These are phyloP conservation scores for Drosophila auraria DNA, from an alignment of 1,140 invertebrate genomes.

Conservation along the genomic window DNA sequence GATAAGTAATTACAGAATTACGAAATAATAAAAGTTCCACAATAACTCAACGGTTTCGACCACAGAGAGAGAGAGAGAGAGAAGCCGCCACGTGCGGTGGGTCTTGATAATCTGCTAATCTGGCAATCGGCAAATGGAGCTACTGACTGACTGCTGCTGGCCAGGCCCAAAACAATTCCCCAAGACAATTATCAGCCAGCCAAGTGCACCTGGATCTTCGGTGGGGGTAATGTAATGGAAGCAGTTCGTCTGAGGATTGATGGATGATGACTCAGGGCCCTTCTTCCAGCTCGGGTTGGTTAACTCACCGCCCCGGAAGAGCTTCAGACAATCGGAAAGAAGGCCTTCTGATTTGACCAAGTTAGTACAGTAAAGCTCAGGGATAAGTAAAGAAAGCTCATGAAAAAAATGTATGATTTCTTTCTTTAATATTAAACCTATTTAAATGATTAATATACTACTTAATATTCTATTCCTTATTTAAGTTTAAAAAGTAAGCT, in stretches of 20 bases:
- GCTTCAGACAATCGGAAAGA: constrained; percentile 41
- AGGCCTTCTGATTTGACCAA: constrained; percentile 17
- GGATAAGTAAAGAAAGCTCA: not conserved
- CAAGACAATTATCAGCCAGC: constrained; percentile 56
- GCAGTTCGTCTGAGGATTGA: constrained; percentile 48
- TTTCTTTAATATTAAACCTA: too few relatives aligned
- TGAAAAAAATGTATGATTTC: too few relatives aligned
- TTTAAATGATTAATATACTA: not conserved
- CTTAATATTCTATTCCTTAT: not conserved
- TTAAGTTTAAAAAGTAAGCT: not conserved
- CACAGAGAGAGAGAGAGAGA: not conserved
- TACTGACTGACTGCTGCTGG: constrained; percentile 11
- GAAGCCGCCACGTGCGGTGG: constrained; percentile 48
- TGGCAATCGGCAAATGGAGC: constrained; percentile 61
- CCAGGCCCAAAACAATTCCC: constrained; percentile 51
- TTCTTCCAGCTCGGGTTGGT: constrained; percentile 9
- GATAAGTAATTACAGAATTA: constrained; percentile 68
- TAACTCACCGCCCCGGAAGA: constrained; percentile 45
- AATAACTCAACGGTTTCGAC: constrained; percentile 45
- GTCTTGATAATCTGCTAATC: constrained; percentile 55
- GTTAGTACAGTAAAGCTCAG: constrained; percentile 7
- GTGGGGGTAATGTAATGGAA: constrained; percentile 9
- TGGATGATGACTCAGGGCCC: constrained; percentile 54
- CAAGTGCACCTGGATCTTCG: constrained; percentile 56
- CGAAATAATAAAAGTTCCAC: constrained; percentile 54